phyloP scores from a whole-genome alignment of 2,888 invertebrate genomes.

The Bellardia pandia region DNA sequence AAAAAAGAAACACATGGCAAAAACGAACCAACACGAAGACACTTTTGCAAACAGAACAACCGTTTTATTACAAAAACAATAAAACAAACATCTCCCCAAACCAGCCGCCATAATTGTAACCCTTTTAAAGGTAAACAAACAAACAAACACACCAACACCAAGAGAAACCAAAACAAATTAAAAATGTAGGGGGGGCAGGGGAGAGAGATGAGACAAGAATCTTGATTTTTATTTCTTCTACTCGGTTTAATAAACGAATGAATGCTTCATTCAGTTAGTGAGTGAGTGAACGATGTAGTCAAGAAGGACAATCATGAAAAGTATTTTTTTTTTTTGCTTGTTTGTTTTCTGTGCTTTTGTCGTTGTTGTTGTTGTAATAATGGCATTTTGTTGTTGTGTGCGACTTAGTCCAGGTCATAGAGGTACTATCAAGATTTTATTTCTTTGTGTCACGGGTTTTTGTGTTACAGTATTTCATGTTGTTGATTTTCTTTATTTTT shows the following conservation, averaged over 20 bases:
- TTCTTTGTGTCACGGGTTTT: conserved; percentile 51
- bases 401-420: conserved; percentile 67
- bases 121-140: conserved; percentile 45
- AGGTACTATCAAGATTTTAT: conserved; percentile 49
- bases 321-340: conserved; percentile 21
- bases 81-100: conserved; percentile 8
- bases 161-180: conserved; percentile 33
- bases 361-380: conserved; percentile 24
- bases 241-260: conserved; percentile 18
- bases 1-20: conserved; percentile 24
- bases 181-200: not conserved
- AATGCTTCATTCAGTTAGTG: conserved; percentile 34
- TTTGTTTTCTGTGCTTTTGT: not conserved
- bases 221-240: conserved; percentile 34
- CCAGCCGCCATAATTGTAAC: conserved; percentile 14
- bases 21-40: conserved; percentile 30
- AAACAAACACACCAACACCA: conserved; percentile 23
- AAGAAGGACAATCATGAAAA: conserved; percentile 53
- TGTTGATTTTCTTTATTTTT: conserved; percentile 23
- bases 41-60: conserved; percentile 37
- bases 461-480: conserved; percentile 41
- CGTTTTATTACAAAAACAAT: conserved; percentile 48
- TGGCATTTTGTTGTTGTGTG: conserved; percentile 50
- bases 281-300: conserved; percentile 29
- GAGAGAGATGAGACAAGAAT: conserved; percentile 37